Conservation (phyloP, 2,113 vertebrate species). For the Choloepus hoffmanni region DNA sequence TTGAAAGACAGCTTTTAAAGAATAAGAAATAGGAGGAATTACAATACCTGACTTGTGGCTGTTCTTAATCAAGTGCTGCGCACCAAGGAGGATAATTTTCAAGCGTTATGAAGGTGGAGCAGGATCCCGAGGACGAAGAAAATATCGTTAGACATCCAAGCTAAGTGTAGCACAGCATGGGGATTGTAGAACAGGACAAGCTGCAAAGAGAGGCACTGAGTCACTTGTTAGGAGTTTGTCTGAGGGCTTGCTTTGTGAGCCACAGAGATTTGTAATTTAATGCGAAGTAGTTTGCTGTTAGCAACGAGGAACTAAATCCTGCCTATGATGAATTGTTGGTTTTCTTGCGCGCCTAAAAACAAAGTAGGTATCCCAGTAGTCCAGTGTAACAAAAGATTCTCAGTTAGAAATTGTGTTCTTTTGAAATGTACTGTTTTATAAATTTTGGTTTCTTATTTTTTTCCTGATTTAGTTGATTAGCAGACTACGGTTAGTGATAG, state of each 20-base stretch:
- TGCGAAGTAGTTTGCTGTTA: neutral
- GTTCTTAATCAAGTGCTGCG: constrained; percentile 80
- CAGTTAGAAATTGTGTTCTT: neutral
- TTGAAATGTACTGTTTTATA: constrained; percentile 8
- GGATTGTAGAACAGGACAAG: neutral
- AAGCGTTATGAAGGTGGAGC: constrained; percentile 89
- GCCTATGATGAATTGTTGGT: constrained; percentile 94
- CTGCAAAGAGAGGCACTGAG: neutral
- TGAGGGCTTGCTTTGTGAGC: constrained; percentile 44
- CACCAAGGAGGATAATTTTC: neutral
- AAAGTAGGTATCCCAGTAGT: constrained; percentile 90
- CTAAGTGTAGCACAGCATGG: constrained; percentile 68
- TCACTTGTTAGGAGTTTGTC: neutral
- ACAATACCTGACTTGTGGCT: constrained; percentile 84
- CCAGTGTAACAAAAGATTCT: neutral
- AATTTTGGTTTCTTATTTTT: constrained; percentile 10
- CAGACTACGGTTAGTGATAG: neutral
- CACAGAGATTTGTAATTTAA: constrained; percentile 37
- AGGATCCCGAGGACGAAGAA: constrained; percentile 85
- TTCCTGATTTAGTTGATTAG: constrained; percentile 34
- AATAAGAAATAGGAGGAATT: constrained; percentile 57
- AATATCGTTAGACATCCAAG: constrained; percentile 63
- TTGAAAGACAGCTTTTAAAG: constrained; percentile 3
- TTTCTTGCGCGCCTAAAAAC: constrained; percentile 93
- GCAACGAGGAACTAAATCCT: constrained; percentile 78